Conservation (phyloP, 1,140 invertebrate genomes). For the Drosophila equinoxialis region DNA sequence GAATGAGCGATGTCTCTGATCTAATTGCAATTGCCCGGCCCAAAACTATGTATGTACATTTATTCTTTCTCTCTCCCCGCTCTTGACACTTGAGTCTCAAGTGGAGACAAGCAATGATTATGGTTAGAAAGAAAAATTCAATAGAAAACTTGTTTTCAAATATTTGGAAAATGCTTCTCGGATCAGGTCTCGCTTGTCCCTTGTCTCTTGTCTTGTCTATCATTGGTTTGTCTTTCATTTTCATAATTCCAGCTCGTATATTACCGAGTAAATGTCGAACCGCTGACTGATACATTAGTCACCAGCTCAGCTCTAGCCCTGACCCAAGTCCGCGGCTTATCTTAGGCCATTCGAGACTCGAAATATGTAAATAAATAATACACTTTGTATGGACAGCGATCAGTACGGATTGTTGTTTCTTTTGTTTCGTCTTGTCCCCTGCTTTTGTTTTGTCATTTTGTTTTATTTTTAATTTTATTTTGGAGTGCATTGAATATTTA, state of each 20-base stretch:
- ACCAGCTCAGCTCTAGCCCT: constrained; percentile 22
- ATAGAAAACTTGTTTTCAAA: constrained; percentile 70
- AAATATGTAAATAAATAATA: constrained; percentile 63
- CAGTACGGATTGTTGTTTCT: constrained; percentile 3
- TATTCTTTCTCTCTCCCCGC: neutral
- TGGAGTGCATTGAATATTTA: constrained; percentile 64
- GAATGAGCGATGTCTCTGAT: constrained; percentile 72
- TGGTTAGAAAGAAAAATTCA: constrained; percentile 36
- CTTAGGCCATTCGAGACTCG: constrained; percentile 46
- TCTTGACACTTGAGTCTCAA: constrained; percentile 68
- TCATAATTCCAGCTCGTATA: constrained; percentile 65
- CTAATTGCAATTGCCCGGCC: constrained; percentile 58
- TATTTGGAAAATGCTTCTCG: constrained; percentile 64
- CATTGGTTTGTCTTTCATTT: constrained; percentile 38
- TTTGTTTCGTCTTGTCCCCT: neutral
- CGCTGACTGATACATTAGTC: constrained; percentile 50
- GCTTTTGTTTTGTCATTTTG: constrained; percentile 53
- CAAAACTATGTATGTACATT: constrained; percentile 11
- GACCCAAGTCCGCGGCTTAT: constrained; percentile 60
- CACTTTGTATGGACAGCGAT: constrained; percentile 35
- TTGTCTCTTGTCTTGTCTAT: constrained; percentile 17
- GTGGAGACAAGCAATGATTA: constrained; percentile 28
- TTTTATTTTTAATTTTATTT: constrained; percentile 70
- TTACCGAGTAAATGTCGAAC: constrained; percentile 56
- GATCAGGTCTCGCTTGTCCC: constrained; percentile 34